These are phyloP conservation scores for Patiria pectinifera DNA, from an alignment of 53 echinoderm and acorn worm genomes.

Conservation along the genomic window DNA sequence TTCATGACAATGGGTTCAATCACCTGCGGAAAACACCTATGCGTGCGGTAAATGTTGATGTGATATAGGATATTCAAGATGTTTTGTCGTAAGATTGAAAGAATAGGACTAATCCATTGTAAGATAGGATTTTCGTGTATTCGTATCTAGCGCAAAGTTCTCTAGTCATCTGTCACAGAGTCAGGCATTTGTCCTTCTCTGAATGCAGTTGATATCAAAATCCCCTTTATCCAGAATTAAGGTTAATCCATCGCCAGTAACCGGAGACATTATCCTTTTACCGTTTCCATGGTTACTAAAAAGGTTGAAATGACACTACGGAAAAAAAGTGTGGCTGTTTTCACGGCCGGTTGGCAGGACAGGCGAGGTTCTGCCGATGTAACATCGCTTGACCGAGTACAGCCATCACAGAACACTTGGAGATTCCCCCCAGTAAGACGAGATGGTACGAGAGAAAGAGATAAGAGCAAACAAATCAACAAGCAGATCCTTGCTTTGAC, in stretches of 20 bases:
- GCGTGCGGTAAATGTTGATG: too few species aligned
- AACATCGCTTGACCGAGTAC: conserved; percentile 9
- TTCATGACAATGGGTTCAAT: too few species aligned
- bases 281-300: not conserved
- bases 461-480: conserved; percentile 4
- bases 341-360: not conserved
- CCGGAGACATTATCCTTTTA: not conserved
- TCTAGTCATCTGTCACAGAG: not conserved
- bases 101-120: too few species aligned
- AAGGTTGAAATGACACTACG: not conserved
- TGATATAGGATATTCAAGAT: too few species aligned
- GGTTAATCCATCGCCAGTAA: not conserved
- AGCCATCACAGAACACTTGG: not conserved
- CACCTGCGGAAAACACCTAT: too few species aligned
- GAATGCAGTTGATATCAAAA: not conserved
- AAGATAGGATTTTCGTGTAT: not conserved
- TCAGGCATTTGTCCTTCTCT: not conserved
- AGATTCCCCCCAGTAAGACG: not conserved
- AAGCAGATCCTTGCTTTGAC: conserved; percentile 47
- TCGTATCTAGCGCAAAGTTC: not conserved
- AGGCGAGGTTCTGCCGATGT: not conserved
- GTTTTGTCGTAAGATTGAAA: too few species aligned
- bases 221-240: not conserved
- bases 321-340: not conserved
- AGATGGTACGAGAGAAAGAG: not conserved